Evolutionary conservation across 53 echinoderm and acorn worm species (phyloP), one percentile per base, ranked within the genome.

Genomic region (Zoroaster sp.): DNA sequence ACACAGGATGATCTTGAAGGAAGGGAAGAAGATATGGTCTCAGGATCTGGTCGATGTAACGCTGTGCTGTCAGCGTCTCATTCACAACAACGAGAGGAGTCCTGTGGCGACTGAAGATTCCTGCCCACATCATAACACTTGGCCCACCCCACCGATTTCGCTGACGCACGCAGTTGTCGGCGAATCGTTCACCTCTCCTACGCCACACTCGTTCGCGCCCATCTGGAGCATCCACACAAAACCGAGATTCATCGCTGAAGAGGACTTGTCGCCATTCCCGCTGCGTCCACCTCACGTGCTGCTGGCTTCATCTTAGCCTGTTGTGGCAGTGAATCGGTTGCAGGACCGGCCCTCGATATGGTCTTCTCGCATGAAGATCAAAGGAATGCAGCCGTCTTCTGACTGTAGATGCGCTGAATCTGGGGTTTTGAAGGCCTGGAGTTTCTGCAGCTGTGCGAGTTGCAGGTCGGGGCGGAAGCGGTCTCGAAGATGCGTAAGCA

Each of bases 211-310:
- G 72, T 35, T 72, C 36, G 14, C 72, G 72, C 35, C 72, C 77
- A 45, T 77, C 77, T 15, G 44, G 30, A 28, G 9, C 10, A 20
- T 77, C 32, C 42, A 77, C 45, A 30, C 51, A 47, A 23, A 77
- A 77, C 47, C 77, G 14, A 10, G 77, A 77, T 23, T 77, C 77
- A 46, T 77, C 77, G 77, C 23, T 44, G 77, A 77, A 77, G 11
- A 46, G 20, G 5, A 77, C 77, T 23, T 30, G 8, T 7, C 44
- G 9, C 77, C 77, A 77, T 42, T 47, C 12, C 31, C 20, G 20
- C 45, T 20, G 49, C 8, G 42, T 77, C 77, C 77, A 77, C 31
- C 49, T 7, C 47, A 32, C 8, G 28, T 77, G 77, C 35, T 7
- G 9, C n/a, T 20, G 35, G 47, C 9, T 11, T 6, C 77, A 77